phyloP scores from a whole-genome alignment of 2,888 invertebrate genomes.

The Spilarctia lutea region DNA sequence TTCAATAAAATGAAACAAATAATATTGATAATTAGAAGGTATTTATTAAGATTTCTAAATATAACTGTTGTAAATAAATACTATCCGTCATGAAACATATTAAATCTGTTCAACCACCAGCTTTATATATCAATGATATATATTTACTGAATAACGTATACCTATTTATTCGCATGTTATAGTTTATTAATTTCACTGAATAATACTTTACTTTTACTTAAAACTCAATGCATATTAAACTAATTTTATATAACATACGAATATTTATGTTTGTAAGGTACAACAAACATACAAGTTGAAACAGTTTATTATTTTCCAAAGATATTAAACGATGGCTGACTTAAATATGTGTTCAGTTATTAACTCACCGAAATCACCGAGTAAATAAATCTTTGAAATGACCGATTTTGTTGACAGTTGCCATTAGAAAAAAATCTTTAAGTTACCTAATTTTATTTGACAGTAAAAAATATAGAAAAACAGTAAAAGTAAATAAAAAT shows the following conservation, averaged over 20 bases:
- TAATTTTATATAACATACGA: background rate
- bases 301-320: background rate
- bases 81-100: background rate
- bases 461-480: background rate
- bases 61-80: slow-evolving; percentile 4
- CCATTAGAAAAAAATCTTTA: no score
- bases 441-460: no score
- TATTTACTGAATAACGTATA: background rate
- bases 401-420: background rate
- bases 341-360: background rate
- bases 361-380: no score
- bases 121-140: background rate
- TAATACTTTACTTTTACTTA: background rate
- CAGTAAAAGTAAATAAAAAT: background rate
- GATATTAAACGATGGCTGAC: background rate
- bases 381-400: background rate
- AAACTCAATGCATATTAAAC: background rate
- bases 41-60: slow-evolving; percentile 15
- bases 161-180: background rate
- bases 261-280: background rate
- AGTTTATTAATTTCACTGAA: background rate
- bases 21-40: background rate
- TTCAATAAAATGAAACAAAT: slow-evolving; percentile 2
- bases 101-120: background rate
- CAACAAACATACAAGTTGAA: background rate